Evolutionary conservation across 2,888 invertebrate species (phyloP).

Genomic region (Hirtodrosophila alboralis): DNA sequence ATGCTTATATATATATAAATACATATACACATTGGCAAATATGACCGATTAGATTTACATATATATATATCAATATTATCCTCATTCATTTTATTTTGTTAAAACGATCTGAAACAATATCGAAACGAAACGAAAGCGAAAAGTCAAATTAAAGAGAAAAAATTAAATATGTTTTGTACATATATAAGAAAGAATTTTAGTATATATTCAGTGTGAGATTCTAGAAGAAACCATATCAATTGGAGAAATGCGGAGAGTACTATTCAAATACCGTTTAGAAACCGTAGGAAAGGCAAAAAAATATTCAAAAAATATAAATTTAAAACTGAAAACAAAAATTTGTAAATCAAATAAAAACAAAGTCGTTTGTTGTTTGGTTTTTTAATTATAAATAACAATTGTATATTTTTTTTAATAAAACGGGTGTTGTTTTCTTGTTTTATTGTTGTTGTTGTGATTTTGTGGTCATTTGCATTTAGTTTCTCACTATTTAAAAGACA

Average conservation of each 20-base stretch:
- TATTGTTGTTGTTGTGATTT: conserved; percentile 58
- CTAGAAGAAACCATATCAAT: conserved; percentile 60
- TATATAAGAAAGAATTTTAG: background rate
- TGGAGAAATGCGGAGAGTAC: conserved; percentile 35
- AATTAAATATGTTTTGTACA: conserved; percentile 4
- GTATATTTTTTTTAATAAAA: conserved; percentile 82
- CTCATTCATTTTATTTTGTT: conserved; percentile 1
- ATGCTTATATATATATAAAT: conserved; percentile 46
- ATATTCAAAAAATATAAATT: conserved; percentile 20
- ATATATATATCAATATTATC: conserved; percentile 14
- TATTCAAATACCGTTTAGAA: conserved; percentile 22
- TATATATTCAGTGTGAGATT: conserved; percentile 44
- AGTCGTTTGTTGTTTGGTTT: conserved; percentile 69
- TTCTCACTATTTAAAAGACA: conserved; percentile 42
- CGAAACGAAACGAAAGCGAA: background rate
- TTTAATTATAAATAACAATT: conserved; percentile 84
- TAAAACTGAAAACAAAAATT: conserved; percentile 21
- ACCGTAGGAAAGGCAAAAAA: conserved; percentile 37
- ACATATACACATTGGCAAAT: conserved; percentile 50
- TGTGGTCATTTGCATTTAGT: conserved; percentile 48
- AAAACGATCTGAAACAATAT: conserved; percentile 1
- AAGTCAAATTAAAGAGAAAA: background rate
- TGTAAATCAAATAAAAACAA: conserved; percentile 72
- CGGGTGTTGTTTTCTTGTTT: conserved; percentile 56
- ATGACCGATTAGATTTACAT: conserved; percentile 39